Evolutionary conservation across 2,888 invertebrate genomes (phyloP), one percentile per base, ranked within the genome.

Genomic region (Tanypteryx hageni): DNA sequence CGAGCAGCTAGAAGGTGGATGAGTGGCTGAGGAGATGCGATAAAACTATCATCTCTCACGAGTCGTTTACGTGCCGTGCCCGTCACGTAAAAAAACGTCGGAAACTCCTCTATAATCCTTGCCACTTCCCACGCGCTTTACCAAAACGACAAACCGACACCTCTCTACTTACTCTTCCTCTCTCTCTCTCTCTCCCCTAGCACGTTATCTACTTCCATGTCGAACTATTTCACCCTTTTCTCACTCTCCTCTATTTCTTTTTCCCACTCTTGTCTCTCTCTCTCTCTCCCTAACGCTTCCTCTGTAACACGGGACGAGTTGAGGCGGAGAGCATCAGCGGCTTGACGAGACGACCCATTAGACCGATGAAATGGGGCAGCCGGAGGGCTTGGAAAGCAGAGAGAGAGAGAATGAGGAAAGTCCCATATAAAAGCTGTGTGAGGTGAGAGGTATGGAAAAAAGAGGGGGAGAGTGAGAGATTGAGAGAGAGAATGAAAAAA

Each of bases 261-360:
- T 22, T 27, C 13, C 22, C 1, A 22, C n/a, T 68, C 9, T 68
- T n/a, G 22, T 22, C 27, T 27, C 27, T 13, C 0, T 22, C 8
- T 9, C 22, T 27, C 22, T 68, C 68, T 10, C n/a, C n/a, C 68
- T 27, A 13, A 2, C 61, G 14, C 18, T 61, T 18, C 61, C 18
- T 18, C 61, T 61, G 10, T 11, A 27, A 22, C 76, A 76, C 76
- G 76, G 22, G 44, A 44, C 44, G 44, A 44, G 44, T 1, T 5
- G 44, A 44, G 44, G 44, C 44, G 44, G 44, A 44, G 44, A 44
- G 44, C 44, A 44, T 68, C 64, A 64, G n/a, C 10, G 64, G 13
- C 10, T 64, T 64, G 64, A 68, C 68, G 68, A n/a, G 68, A 13
- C 76, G 27, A 76, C 27, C 76, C 76, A 76, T 76, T 76, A 76